phyloP scores from a whole-genome alignment of 2,888 invertebrate species.

The Agonopterix alstromeriana region DNA sequence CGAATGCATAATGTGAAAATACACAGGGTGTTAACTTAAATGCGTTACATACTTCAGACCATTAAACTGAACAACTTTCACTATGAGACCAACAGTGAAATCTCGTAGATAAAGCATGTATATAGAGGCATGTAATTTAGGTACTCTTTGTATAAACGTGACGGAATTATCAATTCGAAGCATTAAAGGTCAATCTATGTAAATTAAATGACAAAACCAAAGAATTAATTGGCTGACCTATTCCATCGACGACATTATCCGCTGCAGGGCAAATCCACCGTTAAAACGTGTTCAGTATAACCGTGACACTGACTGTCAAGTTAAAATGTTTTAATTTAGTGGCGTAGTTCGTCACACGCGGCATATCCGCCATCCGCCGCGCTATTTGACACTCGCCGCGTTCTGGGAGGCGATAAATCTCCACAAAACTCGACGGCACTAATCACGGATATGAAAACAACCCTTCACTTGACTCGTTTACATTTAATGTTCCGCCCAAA shows the following conservation, averaged over 20 bases:
- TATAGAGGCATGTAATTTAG: conserved; percentile 4
- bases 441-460: conserved; percentile 69
- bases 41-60: too few species aligned
- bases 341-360: conserved; percentile 50
- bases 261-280: conserved; percentile 22
- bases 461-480: conserved; percentile 51
- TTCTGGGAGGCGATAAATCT: conserved; percentile 65
- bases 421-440: conserved; percentile 44
- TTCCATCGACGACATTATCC: conserved; percentile 10
- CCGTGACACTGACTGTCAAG: conserved; percentile 62
- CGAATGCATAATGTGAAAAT: too few species aligned
- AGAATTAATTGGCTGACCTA: too few species aligned
- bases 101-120: too few species aligned
- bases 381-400: conserved; percentile 57
- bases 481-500: conserved; percentile 50
- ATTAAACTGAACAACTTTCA: too few species aligned
- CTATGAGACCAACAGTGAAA: too few species aligned
- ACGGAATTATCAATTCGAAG: too few species aligned
- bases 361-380: conserved; percentile 52
- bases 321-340: conserved; percentile 73
- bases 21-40: too few species aligned
- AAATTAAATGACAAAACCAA: too few species aligned
- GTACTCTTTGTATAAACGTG: conserved; percentile 2
- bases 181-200: too few species aligned
- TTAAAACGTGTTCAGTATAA: conserved; percentile 40